These are phyloP conservation scores for Spisula solida DNA, from an alignment of 2,888 invertebrate species.

Conservation along the genomic window DNA sequence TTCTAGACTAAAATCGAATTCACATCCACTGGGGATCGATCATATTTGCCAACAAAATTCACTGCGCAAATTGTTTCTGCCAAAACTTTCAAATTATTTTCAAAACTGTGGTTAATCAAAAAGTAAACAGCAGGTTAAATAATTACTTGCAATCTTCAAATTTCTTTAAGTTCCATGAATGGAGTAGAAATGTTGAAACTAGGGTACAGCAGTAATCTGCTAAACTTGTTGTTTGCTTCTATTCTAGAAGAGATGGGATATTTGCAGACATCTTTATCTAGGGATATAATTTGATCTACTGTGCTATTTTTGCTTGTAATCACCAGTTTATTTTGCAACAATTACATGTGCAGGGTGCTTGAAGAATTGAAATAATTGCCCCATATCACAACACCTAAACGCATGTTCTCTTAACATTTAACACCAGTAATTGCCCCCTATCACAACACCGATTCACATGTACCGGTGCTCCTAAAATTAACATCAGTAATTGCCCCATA, in stretches of 20 bases:
- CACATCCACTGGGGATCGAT: not conserved
- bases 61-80: not conserved
- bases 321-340: not conserved
- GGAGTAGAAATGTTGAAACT: not conserved
- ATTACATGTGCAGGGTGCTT: not conserved
- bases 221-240: not conserved
- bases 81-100: conserved; percentile 21
- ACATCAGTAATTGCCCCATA: too few relatives aligned
- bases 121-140: conserved; percentile 1
- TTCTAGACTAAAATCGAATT: conserved; percentile 3
- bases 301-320: not conserved
- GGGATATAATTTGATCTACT: not conserved
- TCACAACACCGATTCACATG: too few relatives aligned
- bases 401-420: too few relatives aligned
- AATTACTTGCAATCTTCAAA: not conserved
- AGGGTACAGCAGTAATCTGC: not conserved
- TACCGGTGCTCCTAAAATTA: too few relatives aligned
- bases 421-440: too few relatives aligned
- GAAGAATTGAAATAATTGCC: not conserved
- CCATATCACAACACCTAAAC: too few relatives aligned
- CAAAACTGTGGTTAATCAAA: not conserved
- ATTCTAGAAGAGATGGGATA: not conserved
- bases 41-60: conserved; percentile 19
- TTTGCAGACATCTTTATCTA: not conserved
- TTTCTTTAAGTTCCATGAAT: not conserved